These are phyloP conservation scores for Strix occidentalis DNA, from an alignment of 2,797 vertebrate genomes.

Conservation along the genomic window DNA sequence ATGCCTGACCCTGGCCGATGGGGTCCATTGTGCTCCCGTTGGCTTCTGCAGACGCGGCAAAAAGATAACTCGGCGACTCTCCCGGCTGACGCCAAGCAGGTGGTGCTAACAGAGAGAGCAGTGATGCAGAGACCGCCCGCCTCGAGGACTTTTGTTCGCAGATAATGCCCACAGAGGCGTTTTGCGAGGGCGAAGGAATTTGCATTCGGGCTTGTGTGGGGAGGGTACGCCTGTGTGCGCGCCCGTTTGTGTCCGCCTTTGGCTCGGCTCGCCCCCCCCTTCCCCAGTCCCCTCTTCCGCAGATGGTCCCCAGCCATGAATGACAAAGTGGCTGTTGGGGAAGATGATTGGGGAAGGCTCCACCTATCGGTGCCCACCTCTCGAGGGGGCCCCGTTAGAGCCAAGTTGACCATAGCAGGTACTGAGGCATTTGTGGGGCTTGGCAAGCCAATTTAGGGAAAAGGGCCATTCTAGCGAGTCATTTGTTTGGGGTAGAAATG, in stretches of 20 bases:
- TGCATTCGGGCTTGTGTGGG: conserved; percentile 8
- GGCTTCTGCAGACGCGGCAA: conserved; percentile 51
- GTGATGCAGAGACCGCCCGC: conserved; percentile 69
- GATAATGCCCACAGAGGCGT: conserved; percentile 51
- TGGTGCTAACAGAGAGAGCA: conserved; percentile 60
- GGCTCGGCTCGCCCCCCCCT: not conserved
- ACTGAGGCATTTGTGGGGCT: conserved; percentile 18
- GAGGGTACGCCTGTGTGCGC: not conserved
- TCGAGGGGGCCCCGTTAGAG: conserved; percentile 2
- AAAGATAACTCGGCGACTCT: conserved; percentile 35
- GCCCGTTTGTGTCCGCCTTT: not conserved
- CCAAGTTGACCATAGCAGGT: conserved; percentile 7
- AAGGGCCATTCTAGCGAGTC: conserved; percentile 31
- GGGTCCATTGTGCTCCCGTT: conserved; percentile 53
- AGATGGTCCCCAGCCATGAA: not conserved
- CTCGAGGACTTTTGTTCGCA: conserved; percentile 58
- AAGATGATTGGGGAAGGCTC: conserved; percentile 46
- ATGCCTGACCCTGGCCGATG: conserved; percentile 66
- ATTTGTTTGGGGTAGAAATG: conserved; percentile 63
- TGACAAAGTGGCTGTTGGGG: conserved; percentile 42
- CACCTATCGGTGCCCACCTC: conserved; percentile 29
- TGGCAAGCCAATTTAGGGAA: conserved; percentile 56
- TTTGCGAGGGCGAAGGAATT: conserved; percentile 55
- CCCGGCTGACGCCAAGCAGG: conserved; percentile 66
- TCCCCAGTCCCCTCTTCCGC: not conserved